phyloP scores from a whole-genome alignment of 2,113 vertebrate genomes.

The Etia nguti region DNA sequence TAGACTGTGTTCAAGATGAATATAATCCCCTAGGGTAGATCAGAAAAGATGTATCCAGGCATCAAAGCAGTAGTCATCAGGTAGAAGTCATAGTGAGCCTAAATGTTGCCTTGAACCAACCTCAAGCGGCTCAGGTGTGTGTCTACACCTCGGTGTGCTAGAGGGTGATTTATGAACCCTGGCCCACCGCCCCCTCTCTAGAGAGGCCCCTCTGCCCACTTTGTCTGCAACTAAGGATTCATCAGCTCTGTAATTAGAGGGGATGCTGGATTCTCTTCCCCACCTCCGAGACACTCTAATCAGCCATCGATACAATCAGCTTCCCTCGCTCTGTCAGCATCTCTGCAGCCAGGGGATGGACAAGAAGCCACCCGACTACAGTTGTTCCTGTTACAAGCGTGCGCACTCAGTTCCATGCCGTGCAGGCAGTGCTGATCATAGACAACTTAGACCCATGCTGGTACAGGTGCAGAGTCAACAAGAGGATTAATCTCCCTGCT shows the following conservation, averaged over 20 bases:
- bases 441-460: slow-evolving; percentile 7
- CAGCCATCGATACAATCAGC: slow-evolving; percentile 27
- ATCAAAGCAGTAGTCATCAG: not conserved
- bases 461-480: slow-evolving; percentile 47
- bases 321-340: slow-evolving; percentile 36
- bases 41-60: not conserved
- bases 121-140: not conserved
- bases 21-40: not conserved
- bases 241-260: slow-evolving; percentile 64
- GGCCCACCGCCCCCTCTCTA: not conserved
- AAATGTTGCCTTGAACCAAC: not conserved
- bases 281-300: slow-evolving; percentile 21
- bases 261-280: slow-evolving; percentile 19
- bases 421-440: slow-evolving; percentile 1
- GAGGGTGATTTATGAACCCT: slow-evolving; percentile 43
- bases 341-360: not conserved
- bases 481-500: slow-evolving; percentile 52
- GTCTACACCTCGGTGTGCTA: not conserved
- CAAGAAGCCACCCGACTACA: not conserved
- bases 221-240: slow-evolving; percentile 43
- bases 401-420: not conserved
- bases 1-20: not conserved
- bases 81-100: not conserved
- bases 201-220: not conserved
- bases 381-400: not conserved